phyloP scores from a whole-genome alignment of 2,888 invertebrate species.

The Ischnura elegans region DNA sequence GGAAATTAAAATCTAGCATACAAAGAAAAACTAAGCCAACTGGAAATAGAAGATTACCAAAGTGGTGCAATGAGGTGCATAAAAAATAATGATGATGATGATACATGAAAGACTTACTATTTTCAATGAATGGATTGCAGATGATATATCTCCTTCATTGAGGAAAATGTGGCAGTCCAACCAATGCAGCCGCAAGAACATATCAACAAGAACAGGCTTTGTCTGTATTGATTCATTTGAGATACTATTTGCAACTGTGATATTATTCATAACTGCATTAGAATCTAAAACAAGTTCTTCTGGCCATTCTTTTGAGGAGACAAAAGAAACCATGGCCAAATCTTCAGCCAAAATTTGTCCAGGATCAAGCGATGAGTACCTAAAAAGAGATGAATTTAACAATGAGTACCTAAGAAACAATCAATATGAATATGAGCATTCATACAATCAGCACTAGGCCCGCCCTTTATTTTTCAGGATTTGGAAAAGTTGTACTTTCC shows the following conservation, averaged over 20 bases:
- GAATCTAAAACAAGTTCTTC: background rate
- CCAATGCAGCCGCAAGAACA: conserved; percentile 80
- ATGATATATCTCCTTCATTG: conserved; percentile 79
- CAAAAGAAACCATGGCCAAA: conserved; percentile 59
- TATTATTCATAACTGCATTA: background rate
- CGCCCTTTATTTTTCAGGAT: too few species aligned
- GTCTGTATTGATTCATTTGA: background rate
- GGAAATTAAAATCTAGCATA: too few species aligned
- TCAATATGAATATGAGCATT: too few species aligned
- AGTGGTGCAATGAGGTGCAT: too few species aligned
- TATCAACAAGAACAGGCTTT: conserved; percentile 32
- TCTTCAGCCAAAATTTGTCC: conserved; percentile 59
- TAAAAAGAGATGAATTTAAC: background rate
- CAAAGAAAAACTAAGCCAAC: too few species aligned
- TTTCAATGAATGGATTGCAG: conserved; percentile 79
- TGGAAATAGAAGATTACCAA: too few species aligned
- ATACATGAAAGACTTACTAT: conserved; percentile 77
- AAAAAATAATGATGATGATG: conserved; percentile 4
- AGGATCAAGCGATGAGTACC: conserved; percentile 49
- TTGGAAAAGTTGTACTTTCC: too few species aligned
- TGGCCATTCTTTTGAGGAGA: conserved; percentile 40
- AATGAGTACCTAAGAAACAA: too few species aligned
- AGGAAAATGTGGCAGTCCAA: conserved; percentile 80
- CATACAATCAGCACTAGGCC: too few species aligned
- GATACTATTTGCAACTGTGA: background rate